Evolutionary conservation across 2,797 vertebrate species (phyloP).

Genomic region (Notolabrus celidotus): DNA sequence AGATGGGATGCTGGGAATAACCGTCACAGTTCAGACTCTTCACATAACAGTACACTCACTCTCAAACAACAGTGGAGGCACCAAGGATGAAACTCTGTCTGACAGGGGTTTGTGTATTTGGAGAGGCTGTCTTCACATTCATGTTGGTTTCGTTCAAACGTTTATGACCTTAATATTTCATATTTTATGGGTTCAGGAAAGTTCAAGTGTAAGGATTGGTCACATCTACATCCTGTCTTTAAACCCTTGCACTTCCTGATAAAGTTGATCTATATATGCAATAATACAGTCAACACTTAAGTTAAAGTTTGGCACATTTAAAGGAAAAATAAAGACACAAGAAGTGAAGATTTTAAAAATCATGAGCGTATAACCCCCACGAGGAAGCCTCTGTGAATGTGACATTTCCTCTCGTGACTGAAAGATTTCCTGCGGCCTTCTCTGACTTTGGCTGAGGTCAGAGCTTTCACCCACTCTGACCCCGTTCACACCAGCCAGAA

Average conservation of each 20-base stretch:
- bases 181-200: not conserved
- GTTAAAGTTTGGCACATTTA: no score
- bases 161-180: not conserved
- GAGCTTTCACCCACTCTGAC: conserved; percentile 7
- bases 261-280: no score
- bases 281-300: no score
- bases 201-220: not conserved
- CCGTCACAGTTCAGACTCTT: conserved; percentile 17
- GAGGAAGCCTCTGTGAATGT: conserved; percentile 1
- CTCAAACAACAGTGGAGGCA: not conserved
- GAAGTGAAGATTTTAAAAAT: not conserved
- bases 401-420: conserved; percentile 35
- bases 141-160: conserved; percentile 4
- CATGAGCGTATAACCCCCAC: not conserved
- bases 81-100: not conserved
- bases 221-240: not conserved
- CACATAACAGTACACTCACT: conserved; percentile 3
- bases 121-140: not conserved
- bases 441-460: conserved; percentile 42
- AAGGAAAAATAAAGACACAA: not conserved
- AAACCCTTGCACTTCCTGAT: not conserved
- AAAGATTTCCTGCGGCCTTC: conserved; percentile 26
- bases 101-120: conserved; percentile 15
- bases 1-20: not conserved
- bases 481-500: conserved; percentile 12